These are phyloP conservation scores for Drosophila siamana DNA, from an alignment of 2,888 invertebrate genomes.

Conservation along the genomic window DNA sequence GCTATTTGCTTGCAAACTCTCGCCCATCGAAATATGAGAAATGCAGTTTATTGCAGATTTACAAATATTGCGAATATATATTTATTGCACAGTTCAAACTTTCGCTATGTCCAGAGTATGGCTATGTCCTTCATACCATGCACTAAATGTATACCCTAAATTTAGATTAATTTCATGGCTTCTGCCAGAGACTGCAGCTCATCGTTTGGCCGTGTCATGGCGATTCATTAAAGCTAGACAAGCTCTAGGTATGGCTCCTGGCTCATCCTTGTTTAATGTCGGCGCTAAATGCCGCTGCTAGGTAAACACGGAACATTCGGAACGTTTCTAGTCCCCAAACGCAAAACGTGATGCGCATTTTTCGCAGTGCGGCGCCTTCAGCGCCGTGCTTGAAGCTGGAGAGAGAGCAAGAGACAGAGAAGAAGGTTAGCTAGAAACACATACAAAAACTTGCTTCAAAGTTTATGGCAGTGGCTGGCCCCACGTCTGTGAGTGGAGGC, in stretches of 20 bases:
- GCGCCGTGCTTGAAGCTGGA: not conserved
- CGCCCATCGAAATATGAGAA: not conserved
- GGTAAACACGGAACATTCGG: constrained; percentile 65
- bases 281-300: constrained; percentile 70
- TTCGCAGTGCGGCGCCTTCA: constrained; percentile 63
- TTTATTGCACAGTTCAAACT: not conserved
- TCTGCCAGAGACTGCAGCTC: not conserved
- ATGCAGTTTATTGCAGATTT: not conserved
- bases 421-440: constrained; percentile 17
- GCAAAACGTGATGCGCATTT: constrained; percentile 81
- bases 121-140: too few species aligned
- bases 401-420: constrained; percentile 5
- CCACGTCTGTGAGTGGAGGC: constrained; percentile 1
- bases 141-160: not conserved
- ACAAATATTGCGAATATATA: not conserved
- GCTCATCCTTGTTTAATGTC: constrained; percentile 52
- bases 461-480: constrained; percentile 60
- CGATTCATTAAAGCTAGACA: constrained; percentile 49
- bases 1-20: not conserved
- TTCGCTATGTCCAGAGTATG: too few species aligned
- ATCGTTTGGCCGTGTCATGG: not conserved
- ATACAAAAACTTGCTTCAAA: constrained; percentile 69
- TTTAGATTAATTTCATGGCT: constrained; percentile 24
- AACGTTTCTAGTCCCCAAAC: constrained; percentile 65
- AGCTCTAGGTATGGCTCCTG: constrained; percentile 10